phyloP scores from a whole-genome alignment of 2,888 invertebrate species.

The Gryllus longicercus region DNA sequence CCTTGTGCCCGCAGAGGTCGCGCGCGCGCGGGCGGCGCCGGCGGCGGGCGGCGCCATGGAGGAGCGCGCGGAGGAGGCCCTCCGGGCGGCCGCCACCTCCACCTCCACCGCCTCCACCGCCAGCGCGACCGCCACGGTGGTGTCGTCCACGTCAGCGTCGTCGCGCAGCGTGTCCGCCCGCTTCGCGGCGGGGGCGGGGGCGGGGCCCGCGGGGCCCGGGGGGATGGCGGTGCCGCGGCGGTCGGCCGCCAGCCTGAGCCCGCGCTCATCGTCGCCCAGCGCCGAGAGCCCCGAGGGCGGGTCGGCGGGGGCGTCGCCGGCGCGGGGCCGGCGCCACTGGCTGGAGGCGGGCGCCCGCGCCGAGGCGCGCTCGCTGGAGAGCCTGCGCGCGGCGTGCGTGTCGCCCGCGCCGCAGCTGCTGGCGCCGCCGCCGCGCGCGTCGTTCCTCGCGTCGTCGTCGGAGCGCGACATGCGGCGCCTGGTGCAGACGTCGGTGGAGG shows the following conservation, averaged over 20 bases:
- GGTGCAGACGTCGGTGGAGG: slow-evolving; percentile 51
- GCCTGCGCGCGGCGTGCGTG: slow-evolving; percentile 50
- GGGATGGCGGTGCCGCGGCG: background rate
- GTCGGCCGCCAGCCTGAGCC: slow-evolving; percentile 18
- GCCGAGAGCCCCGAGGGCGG: background rate
- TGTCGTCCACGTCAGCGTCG: no score
- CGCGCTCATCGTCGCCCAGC: background rate
- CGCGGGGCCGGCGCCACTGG: slow-evolving; percentile 33
- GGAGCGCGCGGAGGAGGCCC: background rate
- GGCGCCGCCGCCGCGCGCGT: slow-evolving; percentile 52
- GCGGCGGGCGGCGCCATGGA: slow-evolving; percentile 5
- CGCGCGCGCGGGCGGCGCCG: background rate
- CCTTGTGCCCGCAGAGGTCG: background rate
- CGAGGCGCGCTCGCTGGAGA: slow-evolving; percentile 60
- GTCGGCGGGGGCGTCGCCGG: slow-evolving; percentile 26
- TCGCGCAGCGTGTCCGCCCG: no score
- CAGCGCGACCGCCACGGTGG: no score
- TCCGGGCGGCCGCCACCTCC: background rate
- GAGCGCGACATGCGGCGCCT: slow-evolving; percentile 61
- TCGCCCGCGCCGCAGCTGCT: background rate
- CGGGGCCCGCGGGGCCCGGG: background rate
- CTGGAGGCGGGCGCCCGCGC: slow-evolving; percentile 32
- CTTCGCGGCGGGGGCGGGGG: background rate
- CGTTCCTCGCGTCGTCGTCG: slow-evolving; percentile 63
- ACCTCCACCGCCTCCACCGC: background rate